Percentiles rank a stretch among this genome's conserved stretches.
Conservation (phyloP, 2,888 invertebrate genomes). For the Aplocera efformata region DNA sequence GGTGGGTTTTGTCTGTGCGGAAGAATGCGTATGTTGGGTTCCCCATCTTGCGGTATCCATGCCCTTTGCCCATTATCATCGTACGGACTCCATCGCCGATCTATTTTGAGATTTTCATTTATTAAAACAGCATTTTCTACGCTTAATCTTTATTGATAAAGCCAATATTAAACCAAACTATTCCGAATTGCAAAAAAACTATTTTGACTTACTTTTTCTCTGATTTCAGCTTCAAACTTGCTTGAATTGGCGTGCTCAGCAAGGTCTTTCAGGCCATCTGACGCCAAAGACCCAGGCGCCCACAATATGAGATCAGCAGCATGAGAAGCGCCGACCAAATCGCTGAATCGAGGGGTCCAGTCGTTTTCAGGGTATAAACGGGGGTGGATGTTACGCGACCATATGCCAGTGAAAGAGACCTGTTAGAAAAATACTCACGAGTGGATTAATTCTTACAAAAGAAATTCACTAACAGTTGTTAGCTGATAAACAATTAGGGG, state of each 20-base stretch:
- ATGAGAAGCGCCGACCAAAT: constrained; percentile 67
- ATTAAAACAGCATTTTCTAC: too few species aligned
- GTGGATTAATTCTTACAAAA: background rate
- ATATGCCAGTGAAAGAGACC: constrained; percentile 64
- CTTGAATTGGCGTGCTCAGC: constrained; percentile 66
- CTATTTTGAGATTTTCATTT: constrained; percentile 36
- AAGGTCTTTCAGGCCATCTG: constrained; percentile 56
- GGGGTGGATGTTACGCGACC: constrained; percentile 70
- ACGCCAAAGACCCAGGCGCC: constrained; percentile 58
- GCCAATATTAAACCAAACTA: too few species aligned
- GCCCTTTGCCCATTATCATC: constrained; percentile 68
- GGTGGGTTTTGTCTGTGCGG: constrained; percentile 57
- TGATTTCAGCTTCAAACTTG: constrained; percentile 58
- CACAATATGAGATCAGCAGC: constrained; percentile 55
- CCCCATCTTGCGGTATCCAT: constrained; percentile 61
- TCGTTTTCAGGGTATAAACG: constrained; percentile 64
- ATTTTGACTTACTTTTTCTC: constrained; percentile 49
- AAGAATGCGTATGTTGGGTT: constrained; percentile 61
- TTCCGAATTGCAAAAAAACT: background rate
- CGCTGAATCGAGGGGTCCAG: constrained; percentile 63
- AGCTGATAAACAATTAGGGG: too few species aligned
- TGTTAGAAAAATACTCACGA: constrained; percentile 21
- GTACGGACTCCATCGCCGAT: constrained; percentile 66
- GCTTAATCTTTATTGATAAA: too few species aligned
- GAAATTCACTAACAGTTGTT: too few species aligned